Evolutionary conservation across 1,140 invertebrate species (phyloP), one percentile per base, ranked within the genome.

Genomic region (Drosophila hydei): DNA sequence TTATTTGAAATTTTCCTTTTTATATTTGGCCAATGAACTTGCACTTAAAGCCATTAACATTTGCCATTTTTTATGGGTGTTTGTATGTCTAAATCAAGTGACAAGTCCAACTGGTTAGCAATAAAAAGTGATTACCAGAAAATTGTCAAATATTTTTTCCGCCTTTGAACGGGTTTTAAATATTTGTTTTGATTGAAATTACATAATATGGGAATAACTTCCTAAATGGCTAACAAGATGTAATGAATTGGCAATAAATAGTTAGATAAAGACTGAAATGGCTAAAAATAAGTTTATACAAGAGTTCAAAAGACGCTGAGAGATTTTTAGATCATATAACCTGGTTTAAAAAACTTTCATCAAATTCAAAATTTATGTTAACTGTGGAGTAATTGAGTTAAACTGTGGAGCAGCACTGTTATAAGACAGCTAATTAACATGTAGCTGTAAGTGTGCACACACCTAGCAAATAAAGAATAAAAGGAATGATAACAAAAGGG

Each of bases 21-120:
- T 33, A 33, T 33, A 33, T 61, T 69, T 64, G 63, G 30, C 83
- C 84, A 88, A 88, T 88, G 83, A 88, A 88, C 83, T 88, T 88
- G 72, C 65, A 78, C 75, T 71, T 68, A 30, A 25, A 50, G 48
- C 27, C 19, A 38, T 12, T 33, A 43, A 51, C 54, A 52, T 67
- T 59, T 51, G 45, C 25, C 51, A 27, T 21, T 18, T 56, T 61
- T 36, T 62, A 58, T 69, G 43, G 58, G 48, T 40, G 75, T 70
- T 11, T 33, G 30, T 43, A 67, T 72, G 74, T 69, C 74, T 64
- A 74, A 71, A 74, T 76, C 65, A 60, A 33, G 30, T 36, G 48
- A 59, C 58, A 58, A 52, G 61, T 48, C 72, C 75, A 89, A 88
- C 83, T 77, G 84, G 83, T 88, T 43, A 59, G 47, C 58, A 75